Percentiles rank a stretch among this genome's conserved stretches.
Evolutionary conservation across 2,888 invertebrate genomes (phyloP).

Genomic region (Epinotia demarniana): DNA sequence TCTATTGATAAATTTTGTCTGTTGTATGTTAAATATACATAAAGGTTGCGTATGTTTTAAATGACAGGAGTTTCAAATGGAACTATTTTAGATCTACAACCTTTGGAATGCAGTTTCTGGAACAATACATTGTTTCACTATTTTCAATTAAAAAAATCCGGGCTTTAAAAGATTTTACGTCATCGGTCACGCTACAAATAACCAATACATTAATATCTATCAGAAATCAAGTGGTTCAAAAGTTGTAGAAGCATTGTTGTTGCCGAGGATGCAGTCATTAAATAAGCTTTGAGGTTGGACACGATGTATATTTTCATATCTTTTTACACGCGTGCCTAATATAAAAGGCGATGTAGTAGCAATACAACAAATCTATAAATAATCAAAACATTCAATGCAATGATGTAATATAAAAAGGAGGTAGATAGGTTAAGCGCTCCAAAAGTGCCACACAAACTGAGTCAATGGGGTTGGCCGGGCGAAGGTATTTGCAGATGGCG

Average conservation of each 20-base stretch:
- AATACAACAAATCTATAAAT: slow-evolving; percentile 16
- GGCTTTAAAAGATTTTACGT: no score
- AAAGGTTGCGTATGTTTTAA: no score
- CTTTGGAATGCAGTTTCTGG: neutral
- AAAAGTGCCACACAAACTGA: no score
- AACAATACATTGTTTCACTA: no score
- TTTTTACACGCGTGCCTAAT: neutral
- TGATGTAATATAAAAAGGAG: no score
- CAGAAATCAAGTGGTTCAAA: neutral
- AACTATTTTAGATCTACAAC: neutral
- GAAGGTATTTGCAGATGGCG: no score
- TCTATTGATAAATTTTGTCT: neutral
- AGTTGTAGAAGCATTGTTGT: neutral
- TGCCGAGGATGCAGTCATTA: neutral
- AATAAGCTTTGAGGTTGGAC: neutral
- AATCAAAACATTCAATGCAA: slow-evolving; percentile 18
- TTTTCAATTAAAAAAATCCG: no score
- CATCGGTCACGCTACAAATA: no score
- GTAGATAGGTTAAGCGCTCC: no score
- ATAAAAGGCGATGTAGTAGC: neutral
- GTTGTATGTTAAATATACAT: no score
- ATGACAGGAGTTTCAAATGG: neutral
- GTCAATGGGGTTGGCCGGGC: no score
- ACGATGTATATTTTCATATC: neutral
- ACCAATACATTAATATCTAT: neutral